Evolutionary conservation across 1,140 invertebrate genomes (phyloP).

Genomic region (Bombus sibiricus): DNA sequence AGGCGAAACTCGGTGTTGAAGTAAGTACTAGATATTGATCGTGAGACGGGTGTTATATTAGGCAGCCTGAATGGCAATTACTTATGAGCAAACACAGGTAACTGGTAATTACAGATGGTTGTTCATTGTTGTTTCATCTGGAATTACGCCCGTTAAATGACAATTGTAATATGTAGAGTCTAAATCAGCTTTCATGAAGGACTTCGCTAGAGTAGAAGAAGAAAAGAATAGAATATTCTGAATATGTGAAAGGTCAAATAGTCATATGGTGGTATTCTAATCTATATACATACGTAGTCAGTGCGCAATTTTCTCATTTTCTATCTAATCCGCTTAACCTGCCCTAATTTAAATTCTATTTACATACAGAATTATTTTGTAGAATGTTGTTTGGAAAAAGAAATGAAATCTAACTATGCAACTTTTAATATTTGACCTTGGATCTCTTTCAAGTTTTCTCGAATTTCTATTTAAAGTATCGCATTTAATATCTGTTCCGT

Average conservation of each 20-base stretch:
- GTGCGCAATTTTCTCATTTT: background rate
- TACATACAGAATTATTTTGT: too few species aligned
- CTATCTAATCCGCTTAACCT: too few species aligned
- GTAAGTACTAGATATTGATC: background rate
- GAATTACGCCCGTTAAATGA: conserved; percentile 7
- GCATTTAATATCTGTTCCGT: too few species aligned
- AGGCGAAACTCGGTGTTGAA: background rate
- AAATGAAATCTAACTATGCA: too few species aligned
- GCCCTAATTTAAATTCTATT: too few species aligned
- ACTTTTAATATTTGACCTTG: too few species aligned
- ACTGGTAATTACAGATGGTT: conserved; percentile 10
- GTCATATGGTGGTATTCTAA: background rate
- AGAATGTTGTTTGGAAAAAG: too few species aligned
- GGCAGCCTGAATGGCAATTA: background rate
- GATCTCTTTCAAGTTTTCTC: too few species aligned
- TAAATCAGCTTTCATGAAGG: conserved; percentile 4
- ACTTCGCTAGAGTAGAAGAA: background rate
- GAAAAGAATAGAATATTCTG: background rate
- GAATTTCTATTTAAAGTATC: too few species aligned
- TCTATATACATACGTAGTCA: background rate
- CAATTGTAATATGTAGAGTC: background rate
- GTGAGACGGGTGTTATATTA: background rate
- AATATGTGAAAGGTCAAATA: too few species aligned
- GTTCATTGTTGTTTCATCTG: background rate
- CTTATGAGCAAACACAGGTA: conserved; percentile 12